phyloP scores from a whole-genome alignment of 2,888 invertebrate species.

The Nephrocerus scutellatus region DNA sequence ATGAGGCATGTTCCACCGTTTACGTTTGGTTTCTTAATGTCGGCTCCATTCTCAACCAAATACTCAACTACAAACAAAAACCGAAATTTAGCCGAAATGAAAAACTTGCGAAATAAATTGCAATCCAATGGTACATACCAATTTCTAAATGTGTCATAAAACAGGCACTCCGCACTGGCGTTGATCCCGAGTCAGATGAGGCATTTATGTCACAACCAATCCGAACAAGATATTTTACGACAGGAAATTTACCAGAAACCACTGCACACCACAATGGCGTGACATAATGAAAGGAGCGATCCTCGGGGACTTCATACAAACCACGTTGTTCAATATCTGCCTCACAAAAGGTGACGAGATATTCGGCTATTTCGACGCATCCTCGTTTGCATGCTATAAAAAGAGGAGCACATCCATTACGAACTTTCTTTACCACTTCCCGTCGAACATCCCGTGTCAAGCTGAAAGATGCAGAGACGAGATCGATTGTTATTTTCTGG shows the following conservation, averaged over 20 bases:
- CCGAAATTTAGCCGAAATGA: too few relatives aligned
- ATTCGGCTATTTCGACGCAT: constrained; percentile 76
- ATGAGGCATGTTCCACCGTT: constrained; percentile 91
- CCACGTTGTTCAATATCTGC: constrained; percentile 84
- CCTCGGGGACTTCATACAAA: constrained; percentile 76
- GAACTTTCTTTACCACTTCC: constrained; percentile 61
- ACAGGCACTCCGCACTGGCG: constrained; percentile 84
- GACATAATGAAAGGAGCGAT: constrained; percentile 65
- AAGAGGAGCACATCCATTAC: constrained; percentile 73
- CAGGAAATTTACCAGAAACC: constrained; percentile 71
- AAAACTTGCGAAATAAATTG: neutral
- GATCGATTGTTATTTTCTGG: too few relatives aligned
- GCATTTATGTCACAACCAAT: constrained; percentile 80
- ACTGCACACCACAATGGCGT: constrained; percentile 91
- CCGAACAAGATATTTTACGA: constrained; percentile 69
- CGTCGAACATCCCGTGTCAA: constrained; percentile 56
- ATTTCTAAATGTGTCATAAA: constrained; percentile 84
- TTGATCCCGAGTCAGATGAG: constrained; percentile 79
- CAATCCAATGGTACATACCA: constrained; percentile 31
- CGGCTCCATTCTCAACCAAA: constrained; percentile 72
- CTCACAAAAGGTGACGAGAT: constrained; percentile 71
- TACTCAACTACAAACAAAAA: constrained; percentile 57
- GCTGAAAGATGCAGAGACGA: too few relatives aligned
- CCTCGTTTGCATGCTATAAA: constrained; percentile 61
- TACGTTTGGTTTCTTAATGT: constrained; percentile 75